A percentile compares a stretch with the other conserved stretches of the same genome.
phyloP scores from a whole-genome alignment of 2,797 vertebrate genomes.

The Sebastes iracundus region DNA sequence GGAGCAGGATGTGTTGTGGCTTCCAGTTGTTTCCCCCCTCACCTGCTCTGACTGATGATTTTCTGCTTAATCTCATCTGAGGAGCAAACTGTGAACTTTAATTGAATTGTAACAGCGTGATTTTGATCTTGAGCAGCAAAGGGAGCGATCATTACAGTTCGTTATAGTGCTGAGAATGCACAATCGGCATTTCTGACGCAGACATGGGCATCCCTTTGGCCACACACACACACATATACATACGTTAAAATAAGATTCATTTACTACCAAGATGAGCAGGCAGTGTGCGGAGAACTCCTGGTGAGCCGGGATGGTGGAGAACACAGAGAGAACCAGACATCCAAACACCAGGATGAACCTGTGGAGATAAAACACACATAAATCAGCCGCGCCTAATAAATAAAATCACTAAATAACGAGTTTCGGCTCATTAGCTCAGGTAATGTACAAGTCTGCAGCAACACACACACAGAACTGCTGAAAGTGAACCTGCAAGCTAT shows the following conservation, averaged over 20 bases:
- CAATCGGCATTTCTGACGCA: not conserved
- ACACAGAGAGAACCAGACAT: constrained; percentile 98
- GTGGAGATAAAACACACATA: constrained; percentile 44
- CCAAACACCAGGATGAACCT: constrained; percentile 98
- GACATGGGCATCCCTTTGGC: not conserved
- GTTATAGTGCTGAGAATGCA: not conserved
- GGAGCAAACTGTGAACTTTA: not conserved
- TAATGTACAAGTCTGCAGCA: not conserved
- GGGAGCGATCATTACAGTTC: constrained; percentile 2
- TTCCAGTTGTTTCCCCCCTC: not conserved
- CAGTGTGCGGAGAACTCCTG: constrained; percentile 94
- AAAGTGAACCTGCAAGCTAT: not conserved
- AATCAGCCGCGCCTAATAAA: not conserved
- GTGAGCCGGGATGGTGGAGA: constrained; percentile 96
- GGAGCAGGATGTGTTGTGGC: too few species aligned
- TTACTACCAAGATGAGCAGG: constrained; percentile 95
- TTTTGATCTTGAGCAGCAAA: not conserved
- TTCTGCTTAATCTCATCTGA: constrained; percentile 16
- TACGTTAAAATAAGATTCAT: not conserved
- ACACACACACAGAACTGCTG: not conserved
- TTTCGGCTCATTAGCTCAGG: constrained; percentile 4
- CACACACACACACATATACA: not conserved
- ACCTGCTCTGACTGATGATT: not conserved
- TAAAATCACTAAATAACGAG: not conserved
- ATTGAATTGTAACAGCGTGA: not conserved